A percentile compares a stretch with the other conserved stretches of the same genome.
Conservation (phyloP, 1,140 invertebrate genomes). For the Harpegnathos saltator region DNA sequence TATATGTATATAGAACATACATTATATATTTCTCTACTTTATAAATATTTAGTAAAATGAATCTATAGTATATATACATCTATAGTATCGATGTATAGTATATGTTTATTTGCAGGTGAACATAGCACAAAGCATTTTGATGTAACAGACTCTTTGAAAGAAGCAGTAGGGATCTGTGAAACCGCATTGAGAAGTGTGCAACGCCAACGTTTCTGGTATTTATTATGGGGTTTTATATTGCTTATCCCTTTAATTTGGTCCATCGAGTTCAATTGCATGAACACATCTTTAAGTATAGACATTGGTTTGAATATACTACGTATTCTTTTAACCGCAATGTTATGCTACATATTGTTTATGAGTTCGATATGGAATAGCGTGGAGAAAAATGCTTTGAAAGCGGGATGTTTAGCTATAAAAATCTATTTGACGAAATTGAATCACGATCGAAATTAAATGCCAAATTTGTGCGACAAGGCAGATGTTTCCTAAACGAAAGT, state of each 20-base stretch:
- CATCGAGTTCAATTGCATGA: slow-evolving; percentile 81
- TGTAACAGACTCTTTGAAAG: slow-evolving; percentile 86
- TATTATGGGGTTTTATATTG: slow-evolving; percentile 85
- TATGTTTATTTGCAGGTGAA: slow-evolving; percentile 65
- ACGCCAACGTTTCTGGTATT: slow-evolving; percentile 88
- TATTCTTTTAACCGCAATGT: slow-evolving; percentile 88
- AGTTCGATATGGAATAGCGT: slow-evolving; percentile 92
- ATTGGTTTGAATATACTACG: slow-evolving; percentile 86
- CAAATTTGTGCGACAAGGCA: slow-evolving; percentile 26
- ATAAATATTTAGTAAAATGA: neutral
- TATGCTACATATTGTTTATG: slow-evolving; percentile 91
- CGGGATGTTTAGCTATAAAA: slow-evolving; percentile 89
- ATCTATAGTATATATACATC: no score
- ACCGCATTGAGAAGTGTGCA: slow-evolving; percentile 86
- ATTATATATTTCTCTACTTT: slow-evolving; percentile 18
- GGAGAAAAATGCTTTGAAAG: slow-evolving; percentile 91
- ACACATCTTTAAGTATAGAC: slow-evolving; percentile 80
- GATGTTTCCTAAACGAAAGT: neutral
- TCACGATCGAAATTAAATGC: slow-evolving; percentile 66
- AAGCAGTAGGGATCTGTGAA: slow-evolving; percentile 88
- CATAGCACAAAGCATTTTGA: slow-evolving; percentile 69
- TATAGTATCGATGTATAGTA: no score
- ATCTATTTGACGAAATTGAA: slow-evolving; percentile 82
- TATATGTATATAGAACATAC: neutral
- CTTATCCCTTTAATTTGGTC: slow-evolving; percentile 84